Evolutionary conservation across 2,113 vertebrate species (phyloP).

Genomic region (Phrynosoma platyrhinos): DNA sequence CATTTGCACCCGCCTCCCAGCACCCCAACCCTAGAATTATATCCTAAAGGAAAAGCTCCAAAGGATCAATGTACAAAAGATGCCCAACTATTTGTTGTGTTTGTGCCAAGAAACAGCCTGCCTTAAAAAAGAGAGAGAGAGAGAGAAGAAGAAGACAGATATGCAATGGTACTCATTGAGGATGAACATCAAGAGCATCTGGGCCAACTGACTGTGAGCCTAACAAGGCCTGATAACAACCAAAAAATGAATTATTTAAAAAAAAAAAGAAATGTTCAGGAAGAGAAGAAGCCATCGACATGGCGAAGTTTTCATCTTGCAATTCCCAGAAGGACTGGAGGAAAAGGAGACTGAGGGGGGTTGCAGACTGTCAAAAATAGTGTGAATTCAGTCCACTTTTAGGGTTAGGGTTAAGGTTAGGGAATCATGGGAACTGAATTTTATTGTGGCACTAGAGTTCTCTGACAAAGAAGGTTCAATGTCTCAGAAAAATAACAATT

Average conservation of each 20-base stretch:
- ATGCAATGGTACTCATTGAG: constrained; percentile 76
- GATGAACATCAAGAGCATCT: constrained; percentile 75
- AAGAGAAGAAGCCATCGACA: neutral
- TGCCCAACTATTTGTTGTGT: constrained; percentile 66
- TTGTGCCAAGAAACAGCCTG: constrained; percentile 94
- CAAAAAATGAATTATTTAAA: too few species aligned
- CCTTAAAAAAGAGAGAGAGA: constrained; percentile 83
- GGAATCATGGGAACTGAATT: too few species aligned
- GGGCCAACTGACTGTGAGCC: constrained; percentile 45
- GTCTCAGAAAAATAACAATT: too few species aligned
- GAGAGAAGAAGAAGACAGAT: constrained; percentile 69
- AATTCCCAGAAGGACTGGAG: neutral
- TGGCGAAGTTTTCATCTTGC: neutral
- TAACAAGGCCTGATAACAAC: too few species aligned
- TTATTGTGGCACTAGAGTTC: too few species aligned
- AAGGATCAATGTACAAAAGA: constrained; percentile 60
- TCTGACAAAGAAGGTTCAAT: too few species aligned
- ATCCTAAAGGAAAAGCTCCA: constrained; percentile 38
- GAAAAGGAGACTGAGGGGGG: constrained; percentile 28
- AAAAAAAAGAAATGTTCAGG: constrained; percentile 19
- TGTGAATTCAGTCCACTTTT: too few species aligned
- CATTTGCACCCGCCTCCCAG: neutral
- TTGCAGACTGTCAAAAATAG: too few species aligned
- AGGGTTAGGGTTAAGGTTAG: too few species aligned
- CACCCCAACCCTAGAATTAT: neutral